Evolutionary conservation across 92 coral and sea anemone species (phyloP).

Genomic region (Epizoanthus rinbou): DNA sequence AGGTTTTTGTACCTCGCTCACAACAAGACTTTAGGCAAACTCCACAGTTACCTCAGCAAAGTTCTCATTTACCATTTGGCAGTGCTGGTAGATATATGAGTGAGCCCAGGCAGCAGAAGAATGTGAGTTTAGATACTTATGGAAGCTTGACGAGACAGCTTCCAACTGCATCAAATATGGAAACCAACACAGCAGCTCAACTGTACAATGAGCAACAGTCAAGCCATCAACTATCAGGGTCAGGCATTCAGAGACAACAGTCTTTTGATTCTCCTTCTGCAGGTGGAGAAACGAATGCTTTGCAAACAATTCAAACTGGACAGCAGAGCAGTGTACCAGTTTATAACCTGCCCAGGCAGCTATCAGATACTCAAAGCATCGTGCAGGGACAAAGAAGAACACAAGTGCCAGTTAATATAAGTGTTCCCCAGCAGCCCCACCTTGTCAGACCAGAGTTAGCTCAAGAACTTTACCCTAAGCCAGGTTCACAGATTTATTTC

Average conservation of each 20-base stretch:
- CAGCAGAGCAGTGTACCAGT: background rate
- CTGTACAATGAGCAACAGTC: background rate
- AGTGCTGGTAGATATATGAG: background rate
- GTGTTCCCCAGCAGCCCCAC: background rate
- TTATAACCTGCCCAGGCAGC: background rate
- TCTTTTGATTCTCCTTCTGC: background rate
- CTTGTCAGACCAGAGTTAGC: background rate
- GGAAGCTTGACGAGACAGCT: background rate
- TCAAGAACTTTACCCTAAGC: slow-evolving; percentile 8
- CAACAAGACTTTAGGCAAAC: background rate
- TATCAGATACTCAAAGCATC: too few species aligned
- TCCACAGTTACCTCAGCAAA: background rate
- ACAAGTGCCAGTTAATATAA: background rate
- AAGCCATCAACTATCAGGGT: background rate
- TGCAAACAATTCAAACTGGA: background rate
- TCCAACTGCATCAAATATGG: background rate
- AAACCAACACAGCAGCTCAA: slow-evolving; percentile 3
- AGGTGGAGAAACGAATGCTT: background rate
- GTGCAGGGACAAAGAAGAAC: background rate
- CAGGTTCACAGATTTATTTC: background rate
- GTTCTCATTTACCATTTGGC: background rate
- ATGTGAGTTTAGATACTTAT: background rate
- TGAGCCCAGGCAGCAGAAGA: background rate
- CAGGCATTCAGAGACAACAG: background rate
- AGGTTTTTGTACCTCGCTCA: background rate